These are phyloP conservation scores for Aphyosemion australe DNA, from an alignment of 2,113 vertebrate species.

Conservation along the genomic window DNA sequence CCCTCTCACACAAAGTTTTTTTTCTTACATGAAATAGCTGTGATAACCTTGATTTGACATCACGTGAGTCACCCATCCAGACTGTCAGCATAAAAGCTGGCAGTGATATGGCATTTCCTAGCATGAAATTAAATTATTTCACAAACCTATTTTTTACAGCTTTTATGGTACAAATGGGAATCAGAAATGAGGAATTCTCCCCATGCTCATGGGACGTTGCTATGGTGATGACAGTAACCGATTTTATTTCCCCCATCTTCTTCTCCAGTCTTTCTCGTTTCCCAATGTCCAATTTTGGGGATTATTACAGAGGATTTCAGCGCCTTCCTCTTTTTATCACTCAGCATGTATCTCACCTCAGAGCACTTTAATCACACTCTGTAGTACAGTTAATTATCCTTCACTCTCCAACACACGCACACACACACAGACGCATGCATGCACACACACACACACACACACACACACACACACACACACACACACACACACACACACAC, in stretches of 20 bases:
- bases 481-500: background rate
- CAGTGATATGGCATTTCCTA: no score
- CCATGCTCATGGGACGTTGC: slow-evolving; percentile 54
- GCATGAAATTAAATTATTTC: no score
- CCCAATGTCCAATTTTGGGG: slow-evolving; percentile 40
- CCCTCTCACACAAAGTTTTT: background rate
- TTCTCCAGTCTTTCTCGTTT: slow-evolving; percentile 6
- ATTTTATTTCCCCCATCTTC: background rate
- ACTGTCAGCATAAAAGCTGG: no score
- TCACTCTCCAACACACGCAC: background rate
- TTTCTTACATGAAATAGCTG: no score
- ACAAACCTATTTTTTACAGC: background rate
- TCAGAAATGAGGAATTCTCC: background rate
- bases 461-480: background rate
- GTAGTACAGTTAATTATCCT: slow-evolving; percentile 49
- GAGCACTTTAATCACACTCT: slow-evolving; percentile 55
- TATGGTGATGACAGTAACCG: slow-evolving; percentile 52
- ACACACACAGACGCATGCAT: background rate
- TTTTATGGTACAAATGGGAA: background rate
- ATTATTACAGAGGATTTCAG: slow-evolving; percentile 54
- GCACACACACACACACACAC: background rate
- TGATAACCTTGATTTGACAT: no score
- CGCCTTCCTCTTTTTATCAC: slow-evolving; percentile 29
- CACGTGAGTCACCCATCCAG: no score
- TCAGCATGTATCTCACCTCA: background rate